These are phyloP conservation scores for Microtus oregoni DNA, from an alignment of 2,113 vertebrate genomes.

Conservation along the genomic window DNA sequence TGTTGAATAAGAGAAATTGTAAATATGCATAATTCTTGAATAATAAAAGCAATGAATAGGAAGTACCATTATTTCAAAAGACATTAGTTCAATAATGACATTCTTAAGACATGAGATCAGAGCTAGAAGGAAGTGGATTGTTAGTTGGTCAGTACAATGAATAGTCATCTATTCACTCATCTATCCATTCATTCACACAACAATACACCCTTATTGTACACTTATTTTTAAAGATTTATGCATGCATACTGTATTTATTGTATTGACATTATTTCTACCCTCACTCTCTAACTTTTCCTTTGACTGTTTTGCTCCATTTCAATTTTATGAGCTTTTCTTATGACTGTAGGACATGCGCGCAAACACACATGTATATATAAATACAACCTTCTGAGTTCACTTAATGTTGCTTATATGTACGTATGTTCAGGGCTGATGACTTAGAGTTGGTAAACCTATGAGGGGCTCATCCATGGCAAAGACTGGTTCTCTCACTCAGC, in stretches of 20 bases:
- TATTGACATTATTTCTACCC: background rate
- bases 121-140: background rate
- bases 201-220: background rate
- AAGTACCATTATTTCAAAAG: background rate
- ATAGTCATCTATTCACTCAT: background rate
- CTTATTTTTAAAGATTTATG: background rate
- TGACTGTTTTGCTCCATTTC: background rate
- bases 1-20: background rate
- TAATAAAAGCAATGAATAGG: background rate
- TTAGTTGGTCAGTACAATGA: background rate
- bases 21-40: background rate
- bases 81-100: background rate
- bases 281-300: background rate
- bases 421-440: background rate
- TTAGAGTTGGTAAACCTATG: background rate
- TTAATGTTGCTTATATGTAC: background rate
- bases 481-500: background rate
- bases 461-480: background rate
- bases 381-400: background rate
- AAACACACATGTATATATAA: background rate
- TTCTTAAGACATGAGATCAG: background rate
- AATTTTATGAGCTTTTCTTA: background rate
- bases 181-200: slow-evolving; percentile 2
- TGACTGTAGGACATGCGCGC: background rate
- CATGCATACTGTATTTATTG: background rate